Conservation (phyloP, 2,113 vertebrate species). For the Sylvietta virens region DNA sequence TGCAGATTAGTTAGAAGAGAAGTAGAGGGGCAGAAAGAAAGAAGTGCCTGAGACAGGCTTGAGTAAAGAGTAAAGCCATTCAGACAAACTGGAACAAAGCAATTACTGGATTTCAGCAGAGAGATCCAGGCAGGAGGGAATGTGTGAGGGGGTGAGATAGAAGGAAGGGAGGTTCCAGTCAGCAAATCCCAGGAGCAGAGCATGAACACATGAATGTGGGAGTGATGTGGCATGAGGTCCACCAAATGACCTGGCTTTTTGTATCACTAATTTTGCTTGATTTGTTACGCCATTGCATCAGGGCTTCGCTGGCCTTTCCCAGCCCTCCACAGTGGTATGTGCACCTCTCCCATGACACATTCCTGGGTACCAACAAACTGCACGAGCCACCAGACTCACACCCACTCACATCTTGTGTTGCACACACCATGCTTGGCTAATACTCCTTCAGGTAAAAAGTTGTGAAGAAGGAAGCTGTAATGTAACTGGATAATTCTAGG, state of each 20-base stretch:
- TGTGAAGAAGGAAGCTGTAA: not conserved
- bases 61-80: not conserved
- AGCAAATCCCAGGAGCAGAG: not conserved
- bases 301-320: not conserved
- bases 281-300: not conserved
- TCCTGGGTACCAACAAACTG: not conserved
- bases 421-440: not conserved
- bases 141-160: not conserved
- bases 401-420: not conserved
- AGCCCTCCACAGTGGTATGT: fast-evolving
- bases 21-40: not conserved
- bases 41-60: not conserved
- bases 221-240: not conserved
- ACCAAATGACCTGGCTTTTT: not conserved
- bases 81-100: not conserved
- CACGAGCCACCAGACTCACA: not conserved
- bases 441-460: not conserved
- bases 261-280: not conserved
- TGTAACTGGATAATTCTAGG: not conserved
- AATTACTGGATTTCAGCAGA: not conserved
- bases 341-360: not conserved
- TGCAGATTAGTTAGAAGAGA: not conserved
- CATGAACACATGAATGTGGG: not conserved
- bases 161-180: not conserved
- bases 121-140: not conserved